Percentiles rank a stretch among this genome's conserved stretches.
Conservation (phyloP, 2,797 vertebrate species). For the Cichlasoma orientale region DNA sequence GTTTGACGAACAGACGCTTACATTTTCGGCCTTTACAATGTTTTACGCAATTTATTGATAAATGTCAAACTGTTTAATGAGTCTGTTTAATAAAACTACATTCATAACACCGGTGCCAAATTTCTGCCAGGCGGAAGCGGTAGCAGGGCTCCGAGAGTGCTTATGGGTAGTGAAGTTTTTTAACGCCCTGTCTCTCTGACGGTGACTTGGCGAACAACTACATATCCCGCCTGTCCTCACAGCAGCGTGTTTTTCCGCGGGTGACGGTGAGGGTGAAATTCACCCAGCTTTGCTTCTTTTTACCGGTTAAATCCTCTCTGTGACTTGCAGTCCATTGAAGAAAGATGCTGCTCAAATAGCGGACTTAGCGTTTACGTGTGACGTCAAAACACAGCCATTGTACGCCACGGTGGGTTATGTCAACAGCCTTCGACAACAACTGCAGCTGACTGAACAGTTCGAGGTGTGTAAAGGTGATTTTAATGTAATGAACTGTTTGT, state of each 20-base stretch:
- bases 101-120: background rate
- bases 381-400: background rate
- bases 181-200: accelerated
- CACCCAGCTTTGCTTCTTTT: background rate
- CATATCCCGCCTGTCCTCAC: slow-evolving; percentile 9
- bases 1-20: too few species aligned
- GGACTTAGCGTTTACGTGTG: background rate
- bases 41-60: too few species aligned
- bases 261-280: background rate
- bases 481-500: background rate
- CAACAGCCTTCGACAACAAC: background rate
- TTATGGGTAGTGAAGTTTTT: slow-evolving; percentile 31
- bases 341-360: background rate
- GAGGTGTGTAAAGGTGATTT: background rate
- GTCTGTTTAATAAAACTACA: background rate
- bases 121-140: background rate
- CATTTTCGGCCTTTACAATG: too few species aligned
- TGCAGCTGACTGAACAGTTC: background rate
- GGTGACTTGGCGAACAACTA: background rate
- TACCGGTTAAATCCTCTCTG: background rate
- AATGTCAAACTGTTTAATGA: too few species aligned
- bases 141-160: accelerated
- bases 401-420: background rate
- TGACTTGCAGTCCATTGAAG: background rate
- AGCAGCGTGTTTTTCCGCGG: background rate